Evolutionary conservation across 2,113 vertebrate genomes (phyloP).

Genomic region (Cavia porcellus): DNA sequence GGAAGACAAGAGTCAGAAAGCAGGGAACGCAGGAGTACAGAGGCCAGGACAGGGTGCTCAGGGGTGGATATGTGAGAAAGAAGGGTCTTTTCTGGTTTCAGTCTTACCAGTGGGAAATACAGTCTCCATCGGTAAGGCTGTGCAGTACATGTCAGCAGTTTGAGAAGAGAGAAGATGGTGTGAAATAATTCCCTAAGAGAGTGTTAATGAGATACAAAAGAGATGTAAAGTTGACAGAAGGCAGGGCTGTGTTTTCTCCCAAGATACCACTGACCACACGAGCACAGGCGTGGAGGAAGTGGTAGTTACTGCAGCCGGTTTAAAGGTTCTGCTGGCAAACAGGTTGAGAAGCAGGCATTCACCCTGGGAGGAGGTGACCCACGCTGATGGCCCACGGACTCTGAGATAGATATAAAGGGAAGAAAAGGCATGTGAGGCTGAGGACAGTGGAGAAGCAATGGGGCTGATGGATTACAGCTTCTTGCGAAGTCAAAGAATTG

Average conservation of each 20-base stretch:
- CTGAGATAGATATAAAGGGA: background rate
- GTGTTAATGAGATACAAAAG: background rate
- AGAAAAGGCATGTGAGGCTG: background rate
- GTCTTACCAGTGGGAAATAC: background rate
- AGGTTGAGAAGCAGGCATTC: background rate
- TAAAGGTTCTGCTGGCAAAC: background rate
- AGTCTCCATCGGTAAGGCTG: background rate
- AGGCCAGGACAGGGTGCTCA: rapidly evolving
- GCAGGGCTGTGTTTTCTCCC: background rate
- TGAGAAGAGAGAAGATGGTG: background rate
- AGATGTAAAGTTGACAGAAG: background rate
- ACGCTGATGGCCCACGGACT: too few relatives aligned
- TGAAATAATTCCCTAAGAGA: background rate
- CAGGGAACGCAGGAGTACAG: background rate
- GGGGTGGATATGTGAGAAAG: background rate
- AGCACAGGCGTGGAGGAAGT: background rate
- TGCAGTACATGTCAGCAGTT: background rate
- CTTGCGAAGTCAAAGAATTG: background rate
- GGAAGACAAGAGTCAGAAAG: background rate
- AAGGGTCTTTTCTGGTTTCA: background rate
- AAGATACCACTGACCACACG: background rate
- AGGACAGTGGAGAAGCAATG: background rate
- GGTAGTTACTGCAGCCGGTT: background rate
- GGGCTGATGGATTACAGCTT: background rate
- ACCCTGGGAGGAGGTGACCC: background rate